A percentile compares a stretch with the other conserved stretches of the same genome.
Evolutionary conservation across 2,888 invertebrate genomes (phyloP).

Genomic region (Amphipyra berbera): DNA sequence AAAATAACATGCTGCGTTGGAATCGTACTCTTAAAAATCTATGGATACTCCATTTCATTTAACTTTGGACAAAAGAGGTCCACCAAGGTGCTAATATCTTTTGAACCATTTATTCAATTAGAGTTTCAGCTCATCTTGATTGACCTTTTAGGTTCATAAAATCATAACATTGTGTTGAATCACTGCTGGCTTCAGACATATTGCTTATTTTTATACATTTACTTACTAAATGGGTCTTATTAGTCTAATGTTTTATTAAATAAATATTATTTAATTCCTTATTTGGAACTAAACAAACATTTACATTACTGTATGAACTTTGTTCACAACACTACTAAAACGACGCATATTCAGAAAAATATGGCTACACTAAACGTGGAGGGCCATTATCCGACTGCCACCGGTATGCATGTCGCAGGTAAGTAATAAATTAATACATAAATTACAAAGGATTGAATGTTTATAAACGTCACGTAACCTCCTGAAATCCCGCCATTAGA

Average conservation of each 20-base stretch:
- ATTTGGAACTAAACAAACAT: constrained; percentile 12
- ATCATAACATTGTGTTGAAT: no score
- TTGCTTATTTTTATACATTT: no score
- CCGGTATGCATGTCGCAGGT: constrained; percentile 52
- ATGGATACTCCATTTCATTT: not conserved
- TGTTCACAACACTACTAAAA: constrained; percentile 32
- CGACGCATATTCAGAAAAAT: constrained; percentile 45
- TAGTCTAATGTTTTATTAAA: no score
- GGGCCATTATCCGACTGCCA: constrained; percentile 48
- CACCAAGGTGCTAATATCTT: no score
- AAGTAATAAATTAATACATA: constrained; percentile 72
- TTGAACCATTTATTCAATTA: no score
- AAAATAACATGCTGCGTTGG: constrained; percentile 8
- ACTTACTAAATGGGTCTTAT: no score
- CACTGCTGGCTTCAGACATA: not conserved
- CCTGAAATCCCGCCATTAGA: constrained; percentile 87
- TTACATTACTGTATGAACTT: constrained; percentile 10
- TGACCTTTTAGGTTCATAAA: no score
- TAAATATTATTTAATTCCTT: constrained; percentile 2
- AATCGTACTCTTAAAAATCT: constrained; percentile 2
- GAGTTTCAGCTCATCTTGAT: no score
- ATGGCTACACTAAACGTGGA: constrained; percentile 54
- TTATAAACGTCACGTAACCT: constrained; percentile 83
- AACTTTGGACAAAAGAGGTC: no score
- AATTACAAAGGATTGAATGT: constrained; percentile 76